Base-by-base conservation (phyloP, 2,113 vertebrate species). In the Oxygymnocypris stewartii region DNA sequence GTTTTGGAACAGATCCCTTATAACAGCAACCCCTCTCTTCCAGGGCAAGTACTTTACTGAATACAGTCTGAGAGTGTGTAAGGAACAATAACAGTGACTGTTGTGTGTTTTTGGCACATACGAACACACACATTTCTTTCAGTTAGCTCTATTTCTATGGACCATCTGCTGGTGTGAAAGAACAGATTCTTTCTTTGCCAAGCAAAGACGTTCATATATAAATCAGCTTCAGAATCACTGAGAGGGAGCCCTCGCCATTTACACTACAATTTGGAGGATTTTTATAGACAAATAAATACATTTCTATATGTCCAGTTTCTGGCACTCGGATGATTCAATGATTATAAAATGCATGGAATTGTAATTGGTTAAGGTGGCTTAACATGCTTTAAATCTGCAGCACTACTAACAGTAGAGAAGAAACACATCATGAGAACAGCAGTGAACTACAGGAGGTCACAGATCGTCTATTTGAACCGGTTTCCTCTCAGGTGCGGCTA, bases 121-220 rank as follows among this genome's bases (percentile, higher is more conserved):
- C 81, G n/a, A 61, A 47, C 14, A 83, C 82, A 69, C 59, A 25
- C 85, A 71, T 44, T 54, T 82, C 76, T 31, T 44, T 71, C 63
- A 40, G 23, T 73, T 61, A 40, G 57, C 31, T 42, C 47, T n/a
- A n/a, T 74, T 35, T 31, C 54, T 59, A 25, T 42, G 18, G 63
- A 76, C 83, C 54, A 42, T 76, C 77, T 84, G 87, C 73, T 75
- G 47, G 54, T 69, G 40, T 82, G 54, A 85, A 85, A 59, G 85
- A 51, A 23, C n/a, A 82, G 31, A 85, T 85, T 85, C 76, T 40
- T 65, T 71, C 87, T 65, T 61, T 65, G 85, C 79, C 85, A 82
- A 83, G 71, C 76, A 13, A 47, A 76, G 51, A 25, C 7, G 28
- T 23, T 16, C 67, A 54, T 73, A 67, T 82, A n/a, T 87, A 71